Evolutionary conservation across 2,113 vertebrate genomes (phyloP).

Genomic region (Electrona antarctica): DNA sequence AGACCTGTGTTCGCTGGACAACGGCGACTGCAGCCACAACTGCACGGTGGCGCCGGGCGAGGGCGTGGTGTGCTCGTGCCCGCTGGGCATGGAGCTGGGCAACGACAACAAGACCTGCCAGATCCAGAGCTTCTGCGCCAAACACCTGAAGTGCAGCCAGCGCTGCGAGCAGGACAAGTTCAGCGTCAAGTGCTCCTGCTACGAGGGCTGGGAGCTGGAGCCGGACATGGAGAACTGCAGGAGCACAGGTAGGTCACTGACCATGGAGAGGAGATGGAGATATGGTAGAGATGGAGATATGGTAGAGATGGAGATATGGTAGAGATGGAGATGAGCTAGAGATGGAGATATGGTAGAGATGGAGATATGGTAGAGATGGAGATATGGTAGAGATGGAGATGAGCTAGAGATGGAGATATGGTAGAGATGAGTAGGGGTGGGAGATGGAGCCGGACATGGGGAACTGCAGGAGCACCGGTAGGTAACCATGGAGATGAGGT

Average conservation of each 20-base stretch:
- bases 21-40: slow-evolving; percentile 95
- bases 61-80: slow-evolving; percentile 93
- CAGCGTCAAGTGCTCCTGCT: slow-evolving; percentile 95
- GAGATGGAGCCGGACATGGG: too few relatives aligned
- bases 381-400: too few relatives aligned
- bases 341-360: too few relatives aligned
- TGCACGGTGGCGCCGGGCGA: slow-evolving; percentile 93
- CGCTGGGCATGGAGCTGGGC: slow-evolving; percentile 93
- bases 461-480: too few relatives aligned
- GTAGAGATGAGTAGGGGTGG: too few relatives aligned
- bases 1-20: slow-evolving; percentile 91
- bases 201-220: slow-evolving; percentile 94
- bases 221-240: slow-evolving; percentile 93
- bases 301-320: too few relatives aligned
- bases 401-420: too few relatives aligned
- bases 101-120: slow-evolving; percentile 93
- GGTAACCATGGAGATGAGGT: too few relatives aligned
- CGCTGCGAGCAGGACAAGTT: slow-evolving; percentile 96
- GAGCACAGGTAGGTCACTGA: slow-evolving; percentile 88
- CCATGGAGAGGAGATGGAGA: too few relatives aligned
- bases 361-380: too few relatives aligned
- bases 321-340: too few relatives aligned
- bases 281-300: too few relatives aligned
- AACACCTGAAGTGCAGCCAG: slow-evolving; percentile 97
- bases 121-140: slow-evolving; percentile 98